Evolutionary conservation across 2,113 vertebrate genomes (phyloP).

Genomic region (Proteles cristata): DNA sequence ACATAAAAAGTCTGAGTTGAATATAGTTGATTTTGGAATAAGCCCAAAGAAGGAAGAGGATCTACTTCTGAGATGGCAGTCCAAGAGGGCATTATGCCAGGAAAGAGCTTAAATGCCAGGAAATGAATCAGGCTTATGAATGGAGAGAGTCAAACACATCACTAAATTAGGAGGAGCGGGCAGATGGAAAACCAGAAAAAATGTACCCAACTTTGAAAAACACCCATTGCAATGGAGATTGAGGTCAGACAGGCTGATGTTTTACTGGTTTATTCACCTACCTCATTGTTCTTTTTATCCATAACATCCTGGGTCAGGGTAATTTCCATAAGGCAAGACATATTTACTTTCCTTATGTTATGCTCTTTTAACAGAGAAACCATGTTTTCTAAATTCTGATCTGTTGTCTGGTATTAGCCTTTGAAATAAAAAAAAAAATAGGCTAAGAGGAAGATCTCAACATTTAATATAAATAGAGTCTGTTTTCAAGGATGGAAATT

Average conservation of each 20-base stretch:
- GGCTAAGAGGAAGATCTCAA: neutral
- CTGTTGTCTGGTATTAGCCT: neutral
- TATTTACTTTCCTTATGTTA: neutral
- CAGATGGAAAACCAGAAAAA: slow-evolving; percentile 18
- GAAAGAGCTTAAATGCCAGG: slow-evolving; percentile 56
- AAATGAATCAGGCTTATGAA: slow-evolving; percentile 41
- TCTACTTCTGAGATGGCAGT: neutral
- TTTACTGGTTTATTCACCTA: neutral
- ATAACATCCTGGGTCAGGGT: neutral
- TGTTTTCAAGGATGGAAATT: neutral
- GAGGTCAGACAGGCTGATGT: neutral
- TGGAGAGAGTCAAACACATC: neutral
- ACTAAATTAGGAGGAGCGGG: neutral
- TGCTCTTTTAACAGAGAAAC: neutral
- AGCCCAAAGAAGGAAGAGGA: neutral
- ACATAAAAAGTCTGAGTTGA: neutral
- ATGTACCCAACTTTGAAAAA: neutral
- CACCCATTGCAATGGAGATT: neutral
- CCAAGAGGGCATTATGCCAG: neutral
- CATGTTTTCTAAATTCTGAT: neutral
- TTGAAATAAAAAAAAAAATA: neutral
- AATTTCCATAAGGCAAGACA: neutral
- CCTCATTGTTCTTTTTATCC: neutral
- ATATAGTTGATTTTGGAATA: neutral
- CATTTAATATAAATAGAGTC: neutral